Base-by-base conservation (phyloP, 37 sponge, comb jelly and placozoan genomes). In the Dysidea cf. avara region DNA sequence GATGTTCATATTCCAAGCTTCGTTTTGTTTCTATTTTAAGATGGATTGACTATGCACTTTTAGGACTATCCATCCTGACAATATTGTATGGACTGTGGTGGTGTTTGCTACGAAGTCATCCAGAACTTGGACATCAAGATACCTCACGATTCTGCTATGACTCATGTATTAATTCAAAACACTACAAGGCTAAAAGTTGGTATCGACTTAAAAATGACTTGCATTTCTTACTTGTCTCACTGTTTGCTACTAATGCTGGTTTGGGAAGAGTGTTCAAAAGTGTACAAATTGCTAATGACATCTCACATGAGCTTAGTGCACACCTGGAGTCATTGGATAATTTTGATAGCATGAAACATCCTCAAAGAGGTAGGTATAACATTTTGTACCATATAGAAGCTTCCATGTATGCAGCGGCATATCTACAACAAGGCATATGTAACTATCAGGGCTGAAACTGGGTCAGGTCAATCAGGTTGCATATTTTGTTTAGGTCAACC, bases 261-360 rank as follows among this genome's bases (percentile, higher is more conserved):
- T 64, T 37, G 11, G 65, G 65, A 7, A 64, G 36, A 31, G 36
- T 64, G 22, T 64, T 33, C 65, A 64, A 64, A 31, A 38, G 36
- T 64, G 35, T 64, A 4, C 65, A 64, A 20, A 38, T 64, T 26
- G 32, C 39, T 34, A 38, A 64, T 14, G 7, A 64, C 36, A 38
- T 34, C n/a, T n/a, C n/a, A n/a, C n/a, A n/a, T n/a, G n/a, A n/a
- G n/a, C n/a, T n/a, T n/a, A n/a, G n/a, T n/a, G n/a, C n/a, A n/a
- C n/a, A n/a, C n/a, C n/a, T n/a, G n/a, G n/a, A n/a, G n/a, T n/a
- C n/a, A n/a, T n/a, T n/a, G n/a, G n/a, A n/a, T n/a, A n/a, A n/a
- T n/a, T n/a, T n/a, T n/a, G n/a, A n/a, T n/a, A n/a, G n/a, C n/a
- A n/a, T n/a, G n/a, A n/a, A n/a, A n/a, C n/a, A n/a, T n/a, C n/a